Evolutionary conservation across 2,888 invertebrate genomes (phyloP).

Genomic region (Ophion ellenae): DNA sequence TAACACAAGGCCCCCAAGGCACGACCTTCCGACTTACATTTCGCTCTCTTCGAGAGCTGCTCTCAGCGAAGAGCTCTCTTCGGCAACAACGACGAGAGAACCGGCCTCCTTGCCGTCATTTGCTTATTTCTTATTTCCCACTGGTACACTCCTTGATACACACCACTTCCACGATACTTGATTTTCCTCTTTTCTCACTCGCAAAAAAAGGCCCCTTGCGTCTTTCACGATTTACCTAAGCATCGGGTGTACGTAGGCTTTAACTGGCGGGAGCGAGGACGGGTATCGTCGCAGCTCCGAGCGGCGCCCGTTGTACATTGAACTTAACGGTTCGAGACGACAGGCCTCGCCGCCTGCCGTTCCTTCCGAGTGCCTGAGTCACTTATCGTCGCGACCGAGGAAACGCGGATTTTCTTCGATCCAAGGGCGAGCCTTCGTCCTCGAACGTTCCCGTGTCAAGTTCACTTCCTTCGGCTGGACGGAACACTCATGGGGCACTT

Average conservation of each 20-base stretch:
- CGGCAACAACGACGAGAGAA: conserved; percentile 25
- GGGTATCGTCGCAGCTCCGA: conserved; percentile 13
- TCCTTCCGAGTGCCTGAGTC: conserved; percentile 65
- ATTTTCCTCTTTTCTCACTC: not conserved
- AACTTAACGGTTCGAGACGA: conserved; percentile 79
- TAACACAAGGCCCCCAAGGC: conserved; percentile 51
- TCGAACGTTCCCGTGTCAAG: not conserved
- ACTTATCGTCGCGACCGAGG: conserved; percentile 47
- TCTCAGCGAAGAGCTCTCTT: not conserved
- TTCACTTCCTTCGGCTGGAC: not conserved
- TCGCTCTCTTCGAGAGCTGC: conserved; percentile 9
- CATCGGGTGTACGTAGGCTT: conserved; percentile 49
- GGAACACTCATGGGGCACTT: not conserved
- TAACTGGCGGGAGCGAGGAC: conserved; percentile 22
- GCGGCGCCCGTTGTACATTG: conserved; percentile 75
- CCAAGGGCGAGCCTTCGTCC: not conserved
- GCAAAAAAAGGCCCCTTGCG: conserved; percentile 10
- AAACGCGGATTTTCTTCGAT: conserved; percentile 38
- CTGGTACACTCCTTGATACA: conserved; percentile 22
- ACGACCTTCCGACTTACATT: conserved; percentile 66
- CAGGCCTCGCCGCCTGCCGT: conserved; percentile 78
- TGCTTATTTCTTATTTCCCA: conserved; percentile 25
- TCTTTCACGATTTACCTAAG: conserved; percentile 62
- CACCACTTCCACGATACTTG: conserved; percentile 18
- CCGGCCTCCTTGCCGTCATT: conserved; percentile 9